A percentile compares a stretch with the other conserved stretches of the same genome.
Evolutionary conservation across 92 coral and sea anemone species (phyloP).

Genomic region (Paramuricea clavata): DNA sequence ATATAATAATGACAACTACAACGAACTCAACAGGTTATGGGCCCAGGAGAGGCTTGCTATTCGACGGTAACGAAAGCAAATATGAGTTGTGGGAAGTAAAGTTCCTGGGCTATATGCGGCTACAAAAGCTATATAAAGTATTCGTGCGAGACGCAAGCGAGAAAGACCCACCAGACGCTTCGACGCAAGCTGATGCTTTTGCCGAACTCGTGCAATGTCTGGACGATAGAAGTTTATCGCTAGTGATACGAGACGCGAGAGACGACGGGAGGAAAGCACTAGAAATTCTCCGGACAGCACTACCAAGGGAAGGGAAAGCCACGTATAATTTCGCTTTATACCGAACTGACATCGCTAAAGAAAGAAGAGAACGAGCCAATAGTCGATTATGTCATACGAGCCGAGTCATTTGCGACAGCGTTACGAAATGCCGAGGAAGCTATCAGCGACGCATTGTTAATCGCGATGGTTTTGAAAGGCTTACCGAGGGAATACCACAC

Average conservation of each 20-base stretch:
- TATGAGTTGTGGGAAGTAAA: constrained; percentile 77
- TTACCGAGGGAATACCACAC: constrained; percentile 53
- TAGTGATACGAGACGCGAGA: constrained; percentile 59
- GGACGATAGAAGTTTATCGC: constrained; percentile 60
- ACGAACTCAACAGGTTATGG: constrained; percentile 65
- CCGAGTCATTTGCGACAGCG: constrained; percentile 63
- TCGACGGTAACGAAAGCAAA: constrained; percentile 69
- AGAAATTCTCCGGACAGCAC: constrained; percentile 49
- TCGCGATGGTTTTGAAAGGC: constrained; percentile 63
- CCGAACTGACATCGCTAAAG: constrained; percentile 61
- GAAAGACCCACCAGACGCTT: constrained; percentile 27
- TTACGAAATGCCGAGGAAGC: constrained; percentile 46
- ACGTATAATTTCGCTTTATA: constrained; percentile 61
- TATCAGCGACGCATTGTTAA: constrained; percentile 48
- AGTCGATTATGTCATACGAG: constrained; percentile 59
- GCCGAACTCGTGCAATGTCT: constrained; percentile 71
- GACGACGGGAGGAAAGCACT: constrained; percentile 60
- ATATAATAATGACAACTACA: neutral
- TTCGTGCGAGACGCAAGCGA: constrained; percentile 38
- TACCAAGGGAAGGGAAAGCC: constrained; percentile 66
- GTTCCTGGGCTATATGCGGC: constrained; percentile 65
- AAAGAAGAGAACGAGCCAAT: constrained; percentile 42
- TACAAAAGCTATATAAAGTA: constrained; percentile 57
- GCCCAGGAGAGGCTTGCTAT: constrained; percentile 70
- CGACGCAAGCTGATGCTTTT: constrained; percentile 52